Base-by-base conservation (phyloP, 2,888 invertebrate genomes). In the Malthinus flaveolus region DNA sequence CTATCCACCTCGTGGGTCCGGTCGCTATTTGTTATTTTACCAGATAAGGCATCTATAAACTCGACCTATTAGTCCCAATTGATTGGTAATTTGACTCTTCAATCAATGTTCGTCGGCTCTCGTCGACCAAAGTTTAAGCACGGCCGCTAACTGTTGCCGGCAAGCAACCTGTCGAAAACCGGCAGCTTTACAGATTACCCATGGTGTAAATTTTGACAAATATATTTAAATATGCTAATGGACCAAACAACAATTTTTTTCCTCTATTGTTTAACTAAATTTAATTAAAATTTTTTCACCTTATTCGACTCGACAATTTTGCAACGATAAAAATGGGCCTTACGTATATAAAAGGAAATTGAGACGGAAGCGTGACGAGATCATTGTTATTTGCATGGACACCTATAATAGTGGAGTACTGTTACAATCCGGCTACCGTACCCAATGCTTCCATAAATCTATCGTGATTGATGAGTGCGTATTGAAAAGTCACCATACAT, bases 1-100 rank as follows among this genome's bases (percentile, higher is more conserved):
- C 71, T 68, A 56, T 64, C 65, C 65, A 58, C 53, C 66, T 62
- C 69, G 68, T 59, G 66, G 66, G 67, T 67, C 66, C 66, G 70
- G 70, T 71, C 73, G 74, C 77, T 76, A 77, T 78, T 76, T 78
- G 77, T 78, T 77, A 76, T 74, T 74, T 75, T 70, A 71, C 66
- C 71, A 71, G 75, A 73, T 74, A 72, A 67, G 65, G 66, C 70
- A 71, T 73, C 74, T 71, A 74, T 74, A 73, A 73, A 73, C 71
- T 71, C 68, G 71, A 70, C 70, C 76, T 77, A 75, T 77, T 77
- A 76, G 76, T 72, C 70, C 71, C 73, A 74, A 75, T 75, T 74
- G 75, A 75, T 73, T 69, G 73, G 74, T 76, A 76, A 76, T 74
- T 74, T 72, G 73, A 74, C 71, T 70, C 69, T 69, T 71, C 70